phyloP scores from a whole-genome alignment of 2,888 invertebrate genomes.

The Alsophila aescularia region DNA sequence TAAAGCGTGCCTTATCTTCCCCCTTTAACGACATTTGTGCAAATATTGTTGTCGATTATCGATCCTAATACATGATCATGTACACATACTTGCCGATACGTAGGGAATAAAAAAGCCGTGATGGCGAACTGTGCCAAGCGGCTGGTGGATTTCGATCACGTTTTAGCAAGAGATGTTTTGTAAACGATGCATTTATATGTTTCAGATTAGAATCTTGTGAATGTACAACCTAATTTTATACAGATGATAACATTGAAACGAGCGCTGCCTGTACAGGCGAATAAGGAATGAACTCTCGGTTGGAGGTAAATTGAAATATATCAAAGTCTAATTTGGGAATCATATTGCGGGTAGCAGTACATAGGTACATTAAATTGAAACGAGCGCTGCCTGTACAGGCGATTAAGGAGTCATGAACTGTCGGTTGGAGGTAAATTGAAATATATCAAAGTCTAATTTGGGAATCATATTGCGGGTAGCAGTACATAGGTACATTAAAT shows the following conservation, averaged over 20 bases:
- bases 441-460: no score
- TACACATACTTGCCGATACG: constrained; percentile 16
- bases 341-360: constrained; percentile 17
- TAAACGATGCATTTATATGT: no score
- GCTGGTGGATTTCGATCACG: constrained; percentile 1
- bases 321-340: no score
- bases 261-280: not conserved
- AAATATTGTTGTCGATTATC: constrained; percentile 18
- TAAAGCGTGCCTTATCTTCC: no score
- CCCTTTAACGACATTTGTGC: constrained; percentile 1
- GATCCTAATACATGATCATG: constrained; percentile 18
- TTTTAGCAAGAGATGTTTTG: not conserved
- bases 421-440: no score
- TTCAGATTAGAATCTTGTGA: no score
- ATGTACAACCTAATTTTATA: no score
- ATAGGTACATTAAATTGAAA: constrained; percentile 16
- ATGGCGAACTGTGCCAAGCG: not conserved
- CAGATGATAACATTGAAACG: no score
- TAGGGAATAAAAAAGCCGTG: constrained; percentile 26
- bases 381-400: constrained; percentile 1
- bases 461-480: constrained; percentile 20
- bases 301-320: no score
- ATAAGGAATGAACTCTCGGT: not conserved
- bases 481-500: constrained; percentile 17
- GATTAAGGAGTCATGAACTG: not conserved